Conservation (phyloP, 2,888 invertebrate species). For the Tanypteryx hageni region DNA sequence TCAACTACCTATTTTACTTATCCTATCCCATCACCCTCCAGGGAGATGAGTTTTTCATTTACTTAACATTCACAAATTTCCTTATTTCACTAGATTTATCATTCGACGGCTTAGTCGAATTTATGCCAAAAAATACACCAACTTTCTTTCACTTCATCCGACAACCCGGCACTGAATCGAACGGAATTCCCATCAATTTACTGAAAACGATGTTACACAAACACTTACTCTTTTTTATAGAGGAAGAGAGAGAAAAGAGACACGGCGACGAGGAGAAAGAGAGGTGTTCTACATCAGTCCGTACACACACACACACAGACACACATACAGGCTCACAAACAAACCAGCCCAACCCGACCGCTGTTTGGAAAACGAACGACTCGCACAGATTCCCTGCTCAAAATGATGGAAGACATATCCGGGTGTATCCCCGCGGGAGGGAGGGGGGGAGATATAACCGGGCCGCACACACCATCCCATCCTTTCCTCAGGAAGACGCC, state of each 20-base stretch:
- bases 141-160: background rate
- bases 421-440: constrained; percentile 6
- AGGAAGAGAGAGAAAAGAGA: background rate
- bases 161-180: background rate
- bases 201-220: constrained; percentile 24
- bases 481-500: background rate
- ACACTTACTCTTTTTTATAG: constrained; percentile 16
- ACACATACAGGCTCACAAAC: background rate
- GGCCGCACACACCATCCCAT: constrained; percentile 17
- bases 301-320: background rate
- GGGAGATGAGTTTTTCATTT: too few species aligned
- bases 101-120: too few species aligned
- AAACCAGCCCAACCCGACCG: background rate
- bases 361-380: constrained; percentile 16
- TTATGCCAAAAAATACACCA: too few species aligned
- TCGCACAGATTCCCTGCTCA: background rate
- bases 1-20: too few species aligned
- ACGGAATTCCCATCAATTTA: constrained; percentile 30
- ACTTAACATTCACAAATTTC: too few species aligned
- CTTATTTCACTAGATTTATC: too few species aligned
- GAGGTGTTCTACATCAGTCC: background rate
- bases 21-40: too few species aligned
- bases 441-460: background rate
- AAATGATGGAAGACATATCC: constrained; percentile 32
- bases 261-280: background rate